Base-by-base conservation (phyloP, 2,888 invertebrate genomes). In the Meta bourneti region DNA sequence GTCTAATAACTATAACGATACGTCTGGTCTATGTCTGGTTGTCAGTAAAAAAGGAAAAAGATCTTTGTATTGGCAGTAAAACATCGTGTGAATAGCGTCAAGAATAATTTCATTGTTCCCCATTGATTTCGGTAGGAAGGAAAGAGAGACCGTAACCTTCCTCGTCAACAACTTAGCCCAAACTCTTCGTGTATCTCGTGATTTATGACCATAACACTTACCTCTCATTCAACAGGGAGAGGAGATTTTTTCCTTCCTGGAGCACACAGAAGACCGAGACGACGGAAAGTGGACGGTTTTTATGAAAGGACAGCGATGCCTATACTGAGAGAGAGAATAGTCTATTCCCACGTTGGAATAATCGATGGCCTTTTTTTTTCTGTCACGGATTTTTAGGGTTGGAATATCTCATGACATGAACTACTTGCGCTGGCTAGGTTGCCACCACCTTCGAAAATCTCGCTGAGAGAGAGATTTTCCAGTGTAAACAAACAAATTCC, bases 121-220 rank as follows among this genome's bases (percentile, higher is more conserved):
- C 7, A 9, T 16, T 16, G 52, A 75, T 7, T 82, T 71, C 78
- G 20, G 48, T 52, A 13, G 69, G 69, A 51, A 70, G 78, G 20
- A 78, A 51, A 34, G 34, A 19, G 20, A 20, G 48, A 16, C 19
- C 34, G 48, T 72, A 61, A 16, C 69, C 81, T 19, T 16, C 77
- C 34, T 72, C 80, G 70, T 89, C 89, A 89, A 75, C 82, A 89
- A 61, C 54, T 77, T 51, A 16, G 79, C 52, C 61, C 34, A 75
- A 51, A 61, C 74, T 80, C 87, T 52, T 80, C 61, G 72, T 34
- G 80, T 34, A 72, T 71, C 51, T 51, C 8, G 51, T 89, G 89
- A 89, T 69, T 89, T 89, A 89, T 83, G 16, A 81, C 70, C 51
- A 19, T 81, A 77, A 83, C 87, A 87, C 72, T 87, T 72, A 70